These are phyloP conservation scores for Propithecus perrieri DNA, from an alignment of 2,797 vertebrate genomes.

Conservation along the genomic window DNA sequence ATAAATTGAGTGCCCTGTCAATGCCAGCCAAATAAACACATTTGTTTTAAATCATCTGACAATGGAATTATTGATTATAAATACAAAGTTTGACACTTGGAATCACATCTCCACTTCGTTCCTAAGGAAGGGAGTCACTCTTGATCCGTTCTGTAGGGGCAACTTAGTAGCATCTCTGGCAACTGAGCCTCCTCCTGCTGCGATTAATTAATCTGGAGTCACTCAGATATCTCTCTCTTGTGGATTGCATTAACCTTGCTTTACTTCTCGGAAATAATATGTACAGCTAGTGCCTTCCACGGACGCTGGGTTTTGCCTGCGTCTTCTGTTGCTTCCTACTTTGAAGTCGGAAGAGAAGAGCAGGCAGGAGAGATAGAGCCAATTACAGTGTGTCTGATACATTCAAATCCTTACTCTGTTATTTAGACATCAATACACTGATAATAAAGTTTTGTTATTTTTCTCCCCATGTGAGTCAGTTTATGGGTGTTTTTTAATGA, in stretches of 20 bases:
- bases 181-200: conserved; percentile 71
- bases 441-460: background rate
- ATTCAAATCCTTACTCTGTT: background rate
- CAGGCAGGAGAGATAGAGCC: background rate
- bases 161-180: conserved; percentile 71
- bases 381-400: background rate
- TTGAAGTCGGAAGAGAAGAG: background rate
- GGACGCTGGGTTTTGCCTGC: background rate
- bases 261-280: background rate
- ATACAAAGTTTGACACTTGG: conserved; percentile 72
- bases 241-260: conserved; percentile 47
- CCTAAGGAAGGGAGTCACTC: conserved; percentile 66
- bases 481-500: conserved; percentile 11
- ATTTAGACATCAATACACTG: background rate
- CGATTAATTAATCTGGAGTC: conserved; percentile 81
- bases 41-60: conserved; percentile 76
- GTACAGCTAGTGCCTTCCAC: background rate
- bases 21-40: conserved; percentile 71
- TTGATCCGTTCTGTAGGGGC: conserved; percentile 36
- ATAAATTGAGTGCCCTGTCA: conserved; percentile 60
- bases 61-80: conserved; percentile 78
- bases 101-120: conserved; percentile 73
- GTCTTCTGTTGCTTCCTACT: background rate
- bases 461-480: background rate
- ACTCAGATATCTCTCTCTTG: conserved; percentile 54